Evolutionary conservation across 2,888 invertebrate species (phyloP).

Genomic region (Cataglyphis albicans): DNA sequence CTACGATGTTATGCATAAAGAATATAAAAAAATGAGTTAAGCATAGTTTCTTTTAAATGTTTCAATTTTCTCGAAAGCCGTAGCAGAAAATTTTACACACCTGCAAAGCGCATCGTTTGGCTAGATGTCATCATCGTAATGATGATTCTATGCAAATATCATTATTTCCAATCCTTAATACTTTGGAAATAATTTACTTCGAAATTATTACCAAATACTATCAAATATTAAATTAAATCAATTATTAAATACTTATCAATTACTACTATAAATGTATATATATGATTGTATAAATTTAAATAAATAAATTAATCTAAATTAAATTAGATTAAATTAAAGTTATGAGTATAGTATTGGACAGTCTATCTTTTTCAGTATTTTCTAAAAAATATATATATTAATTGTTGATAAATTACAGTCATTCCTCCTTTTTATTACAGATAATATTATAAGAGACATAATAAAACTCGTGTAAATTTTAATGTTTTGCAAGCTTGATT

Average conservation of each 20-base stretch:
- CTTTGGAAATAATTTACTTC: neutral
- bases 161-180: neutral
- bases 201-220: no score
- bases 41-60: conserved; percentile 21
- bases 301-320: conserved; percentile 8
- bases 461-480: neutral
- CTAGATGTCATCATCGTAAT: neutral
- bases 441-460: neutral
- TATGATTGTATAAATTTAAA: neutral
- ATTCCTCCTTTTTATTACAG: no score
- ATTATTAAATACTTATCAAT: no score
- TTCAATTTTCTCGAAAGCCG: neutral
- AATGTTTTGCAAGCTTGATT: neutral
- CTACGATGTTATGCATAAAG: neutral
- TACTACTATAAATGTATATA: no score
- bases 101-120: neutral
- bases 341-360: neutral
- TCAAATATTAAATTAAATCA: no score
- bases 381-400: neutral
- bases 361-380: neutral
- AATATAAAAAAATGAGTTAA: conserved; percentile 14
- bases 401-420: neutral
- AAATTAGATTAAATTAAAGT: neutral
- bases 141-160: neutral
- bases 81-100: neutral